These are phyloP conservation scores for Eupithecia subfuscata DNA, from an alignment of 2,888 invertebrate species.

Conservation along the genomic window DNA sequence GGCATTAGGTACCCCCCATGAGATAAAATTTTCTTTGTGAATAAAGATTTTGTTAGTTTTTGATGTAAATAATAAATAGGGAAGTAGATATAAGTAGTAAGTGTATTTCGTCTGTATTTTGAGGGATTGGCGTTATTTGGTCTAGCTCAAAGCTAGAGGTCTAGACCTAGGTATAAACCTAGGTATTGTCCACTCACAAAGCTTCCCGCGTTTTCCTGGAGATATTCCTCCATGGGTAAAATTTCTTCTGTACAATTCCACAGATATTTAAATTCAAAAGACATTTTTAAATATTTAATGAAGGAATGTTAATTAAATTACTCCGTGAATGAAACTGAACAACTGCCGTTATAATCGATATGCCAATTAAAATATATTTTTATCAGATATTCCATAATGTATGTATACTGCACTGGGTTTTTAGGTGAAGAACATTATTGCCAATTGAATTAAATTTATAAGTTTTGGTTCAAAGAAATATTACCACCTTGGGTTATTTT, in stretches of 20 bases:
- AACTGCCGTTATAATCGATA: not conserved
- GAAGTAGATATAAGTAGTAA: no score
- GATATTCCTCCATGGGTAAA: not conserved
- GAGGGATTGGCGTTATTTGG: no score
- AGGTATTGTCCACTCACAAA: not conserved
- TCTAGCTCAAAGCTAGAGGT: not conserved
- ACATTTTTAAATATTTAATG: conserved; percentile 1
- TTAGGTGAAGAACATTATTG: conserved; percentile 3
- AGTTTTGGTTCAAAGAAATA: not conserved
- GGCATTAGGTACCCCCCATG: no score
- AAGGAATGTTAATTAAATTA: not conserved
- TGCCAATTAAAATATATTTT: conserved; percentile 6
- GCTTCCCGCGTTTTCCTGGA: not conserved
- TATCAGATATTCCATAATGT: not conserved
- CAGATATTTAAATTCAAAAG: not conserved
- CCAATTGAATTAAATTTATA: not conserved
- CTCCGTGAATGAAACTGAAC: not conserved
- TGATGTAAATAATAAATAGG: no score
- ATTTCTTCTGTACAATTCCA: conserved; percentile 1
- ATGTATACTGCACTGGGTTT: not conserved
- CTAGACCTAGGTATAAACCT: not conserved
- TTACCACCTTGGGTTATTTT: not conserved
- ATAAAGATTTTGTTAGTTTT: no score
- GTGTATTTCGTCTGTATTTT: no score
- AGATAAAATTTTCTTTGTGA: no score